These are phyloP conservation scores for Blastobasis lacticolella DNA, from an alignment of 2,888 invertebrate genomes.

Conservation along the genomic window DNA sequence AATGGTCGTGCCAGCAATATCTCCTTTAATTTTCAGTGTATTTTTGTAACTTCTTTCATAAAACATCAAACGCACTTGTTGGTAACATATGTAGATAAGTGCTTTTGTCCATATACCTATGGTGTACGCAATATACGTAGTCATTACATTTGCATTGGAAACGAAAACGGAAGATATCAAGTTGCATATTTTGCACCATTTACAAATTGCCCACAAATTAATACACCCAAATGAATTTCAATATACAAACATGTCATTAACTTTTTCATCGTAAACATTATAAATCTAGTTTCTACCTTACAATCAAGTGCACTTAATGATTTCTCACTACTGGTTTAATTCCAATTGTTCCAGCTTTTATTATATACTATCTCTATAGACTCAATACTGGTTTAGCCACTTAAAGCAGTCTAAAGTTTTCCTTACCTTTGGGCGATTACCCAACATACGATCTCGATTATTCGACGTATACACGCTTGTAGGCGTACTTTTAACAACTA, in stretches of 20 bases:
- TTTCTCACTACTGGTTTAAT: constrained; percentile 54
- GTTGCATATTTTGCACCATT: too few relatives aligned
- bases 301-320: constrained; percentile 67
- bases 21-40: too few relatives aligned
- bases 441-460: not conserved
- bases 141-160: too few relatives aligned
- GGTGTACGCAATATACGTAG: too few relatives aligned
- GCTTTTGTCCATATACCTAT: too few relatives aligned
- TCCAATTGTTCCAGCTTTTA: constrained; percentile 34
- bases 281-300: constrained; percentile 22
- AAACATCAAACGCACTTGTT: too few relatives aligned
- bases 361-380: constrained; percentile 16
- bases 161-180: too few relatives aligned
- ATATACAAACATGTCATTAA: constrained; percentile 6
- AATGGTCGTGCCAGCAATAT: too few relatives aligned
- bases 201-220: constrained; percentile 19
- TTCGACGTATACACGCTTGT: constrained; percentile 1
- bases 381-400: not conserved
- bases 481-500: constrained; percentile 1
- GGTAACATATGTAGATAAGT: too few relatives aligned
- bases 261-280: too few relatives aligned
- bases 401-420: not conserved
- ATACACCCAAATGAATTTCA: constrained; percentile 35
- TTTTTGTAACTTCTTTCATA: too few relatives aligned
- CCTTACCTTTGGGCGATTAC: not conserved